Conservation (phyloP, 2,113 vertebrate species). For the Megaceryle maxima region DNA sequence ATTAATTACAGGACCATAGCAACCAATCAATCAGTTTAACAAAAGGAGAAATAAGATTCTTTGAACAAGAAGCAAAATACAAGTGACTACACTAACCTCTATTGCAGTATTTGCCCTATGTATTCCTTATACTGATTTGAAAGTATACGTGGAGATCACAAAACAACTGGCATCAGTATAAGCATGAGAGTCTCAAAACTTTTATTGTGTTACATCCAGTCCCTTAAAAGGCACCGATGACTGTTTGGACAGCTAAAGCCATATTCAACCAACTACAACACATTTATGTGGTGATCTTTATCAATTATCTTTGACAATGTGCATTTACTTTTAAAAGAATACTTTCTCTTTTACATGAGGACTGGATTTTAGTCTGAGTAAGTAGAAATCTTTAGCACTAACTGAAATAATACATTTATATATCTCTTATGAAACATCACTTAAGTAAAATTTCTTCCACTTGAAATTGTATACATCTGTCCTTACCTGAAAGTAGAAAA, state of each 20-base stretch:
- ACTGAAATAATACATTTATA: neutral
- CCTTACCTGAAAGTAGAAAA: neutral
- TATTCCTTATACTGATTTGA: neutral
- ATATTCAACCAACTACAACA: neutral
- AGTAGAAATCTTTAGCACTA: neutral
- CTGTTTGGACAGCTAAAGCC: neutral
- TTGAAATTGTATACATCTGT: neutral
- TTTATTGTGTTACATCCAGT: neutral
- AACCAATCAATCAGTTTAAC: neutral
- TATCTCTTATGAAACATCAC: neutral
- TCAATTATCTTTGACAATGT: neutral
- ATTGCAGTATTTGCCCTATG: fast-evolving
- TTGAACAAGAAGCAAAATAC: neutral
- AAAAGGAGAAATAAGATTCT: neutral
- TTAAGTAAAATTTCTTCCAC: neutral
- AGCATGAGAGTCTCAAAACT: fast-evolving
- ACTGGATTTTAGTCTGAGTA: neutral
- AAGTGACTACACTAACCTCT: neutral
- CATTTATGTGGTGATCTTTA: neutral
- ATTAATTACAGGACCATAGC: neutral
- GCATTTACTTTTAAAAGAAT: neutral
- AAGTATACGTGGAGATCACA: neutral
- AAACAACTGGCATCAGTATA: neutral
- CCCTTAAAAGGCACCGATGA: neutral
- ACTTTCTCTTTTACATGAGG: neutral